Percentiles rank a stretch among this genome's conserved stretches.
Conservation (phyloP, 2,888 invertebrate genomes). For the Ditylenchus weischeri region DNA sequence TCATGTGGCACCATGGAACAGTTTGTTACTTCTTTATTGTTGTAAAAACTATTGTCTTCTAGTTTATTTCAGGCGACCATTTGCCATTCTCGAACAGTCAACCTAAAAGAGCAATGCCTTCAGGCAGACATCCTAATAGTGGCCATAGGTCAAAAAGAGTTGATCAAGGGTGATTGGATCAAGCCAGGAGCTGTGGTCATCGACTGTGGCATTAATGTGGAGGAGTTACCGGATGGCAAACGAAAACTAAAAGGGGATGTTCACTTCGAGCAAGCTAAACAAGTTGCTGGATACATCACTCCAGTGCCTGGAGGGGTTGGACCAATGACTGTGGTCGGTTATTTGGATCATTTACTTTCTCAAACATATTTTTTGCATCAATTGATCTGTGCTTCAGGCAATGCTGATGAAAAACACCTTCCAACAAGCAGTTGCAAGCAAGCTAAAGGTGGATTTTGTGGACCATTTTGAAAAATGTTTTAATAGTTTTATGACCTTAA, state of each 20-base stretch:
- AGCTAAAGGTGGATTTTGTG: conserved; percentile 13
- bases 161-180: conserved; percentile 89
- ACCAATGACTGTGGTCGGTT: conserved; percentile 6
- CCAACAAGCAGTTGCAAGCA: conserved; percentile 69
- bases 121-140: conserved; percentile 91
- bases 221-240: conserved; percentile 38
- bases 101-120: conserved; percentile 48
- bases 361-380: too few relatives aligned
- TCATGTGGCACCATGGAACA: conserved; percentile 94
- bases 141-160: conserved; percentile 81
- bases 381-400: conserved; percentile 66
- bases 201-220: conserved; percentile 89
- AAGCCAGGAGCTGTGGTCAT: conserved; percentile 96
- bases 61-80: conserved; percentile 69
- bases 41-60: neutral
- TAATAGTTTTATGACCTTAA: neutral
- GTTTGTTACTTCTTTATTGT: conserved; percentile 58
- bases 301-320: conserved; percentile 67
- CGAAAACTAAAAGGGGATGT: conserved; percentile 80
- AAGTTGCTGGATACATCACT: conserved; percentile 62
- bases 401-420: conserved; percentile 81
- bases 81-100: conserved; percentile 83
- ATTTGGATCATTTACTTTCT: too few relatives aligned
- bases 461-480: neutral
- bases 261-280: conserved; percentile 71